Evolutionary conservation across 2,888 invertebrate genomes (phyloP), one percentile per base, ranked within the genome.

Genomic region (Dryococelus australis): DNA sequence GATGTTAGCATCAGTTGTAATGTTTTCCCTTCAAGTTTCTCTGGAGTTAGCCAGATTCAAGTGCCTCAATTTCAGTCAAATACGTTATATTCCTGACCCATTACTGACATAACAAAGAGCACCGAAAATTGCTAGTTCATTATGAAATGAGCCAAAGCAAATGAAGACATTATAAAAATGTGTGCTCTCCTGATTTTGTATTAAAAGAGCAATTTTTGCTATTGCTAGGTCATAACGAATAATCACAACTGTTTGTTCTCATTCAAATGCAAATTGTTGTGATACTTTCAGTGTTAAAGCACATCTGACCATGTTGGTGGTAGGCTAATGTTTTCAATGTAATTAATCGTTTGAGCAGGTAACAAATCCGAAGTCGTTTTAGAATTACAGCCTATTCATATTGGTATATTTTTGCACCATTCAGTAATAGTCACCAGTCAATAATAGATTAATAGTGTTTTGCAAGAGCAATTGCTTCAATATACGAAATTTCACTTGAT

Each of bases 251-350:
- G 12, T n/a, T 80, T 80, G 80, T 80, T 28, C 80, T n/a, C 80
- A 80, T 80, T 80, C n/a, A 80, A n/a, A n/a, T 80, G 80, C 26
- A 80, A 28, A 13, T 80, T 80, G n/a, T n/a, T 80, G n/a, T 13
- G 80, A 80, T 80, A 80, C n/a, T 80, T 80, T 80, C 26, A 80
- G 28, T 80, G 80, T 80, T 80, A 13, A 80, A 80, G 80, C 12
- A 80, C 9, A 80, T 80, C 28, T 16, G 80, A 20, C n/a, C 80
- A 0, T 13, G n/a, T 80, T 80, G 80, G 80, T 80, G 80, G 80
- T 80, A 80, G 13, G 80, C n/a, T 80, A 80, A 47, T 47, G 8
- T 47, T 47, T 47, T 47, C 47, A 3, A 80, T 80, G 80, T 80
- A 80, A 1, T 80, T 0, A 13, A 80, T 80, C 13, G 80, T 28